Conservation (phyloP, 2,113 vertebrate species). For the Brachionichthys hirsutus region DNA sequence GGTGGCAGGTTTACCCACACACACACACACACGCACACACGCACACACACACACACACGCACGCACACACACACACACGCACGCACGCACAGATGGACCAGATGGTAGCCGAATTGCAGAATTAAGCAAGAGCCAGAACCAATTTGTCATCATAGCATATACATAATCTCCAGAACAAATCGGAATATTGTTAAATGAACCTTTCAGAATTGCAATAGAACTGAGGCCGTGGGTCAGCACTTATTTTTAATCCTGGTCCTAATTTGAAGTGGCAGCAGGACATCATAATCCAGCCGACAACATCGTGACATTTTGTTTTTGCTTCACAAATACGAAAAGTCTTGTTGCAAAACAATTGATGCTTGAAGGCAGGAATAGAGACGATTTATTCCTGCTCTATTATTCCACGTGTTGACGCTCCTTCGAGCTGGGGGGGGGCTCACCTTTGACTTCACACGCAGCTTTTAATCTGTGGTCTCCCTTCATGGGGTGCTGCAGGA, state of each 20-base stretch:
- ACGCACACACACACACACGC: constrained; percentile 16
- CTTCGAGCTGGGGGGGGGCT: constrained; percentile 11
- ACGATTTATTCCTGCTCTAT: constrained; percentile 20
- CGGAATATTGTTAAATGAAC: constrained; percentile 26
- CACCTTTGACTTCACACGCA: constrained; percentile 75
- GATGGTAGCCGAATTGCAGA: constrained; percentile 63
- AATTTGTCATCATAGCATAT: constrained; percentile 51
- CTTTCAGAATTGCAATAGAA: constrained; percentile 7
- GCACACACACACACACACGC: constrained; percentile 19
- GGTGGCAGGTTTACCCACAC: constrained; percentile 27
- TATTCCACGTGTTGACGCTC: constrained; percentile 1
- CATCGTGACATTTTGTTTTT: too few relatives aligned
- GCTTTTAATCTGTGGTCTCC: constrained; percentile 74
- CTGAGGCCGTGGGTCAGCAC: constrained; percentile 4
- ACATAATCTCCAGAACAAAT: constrained; percentile 41
- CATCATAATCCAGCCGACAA: constrained; percentile 51
- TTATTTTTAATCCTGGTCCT: constrained; percentile 50
- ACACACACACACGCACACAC: constrained; percentile 1
- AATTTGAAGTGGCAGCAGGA: constrained; percentile 27
- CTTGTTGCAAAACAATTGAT: too few relatives aligned
- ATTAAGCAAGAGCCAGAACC: constrained; percentile 47
- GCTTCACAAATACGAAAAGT: too few relatives aligned
- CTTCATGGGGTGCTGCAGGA: constrained; percentile 79
- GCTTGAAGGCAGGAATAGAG: too few relatives aligned
- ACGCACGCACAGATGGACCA: constrained; percentile 62